Conservation (phyloP, 2,113 vertebrate genomes). For the Anolis carolinensis region DNA sequence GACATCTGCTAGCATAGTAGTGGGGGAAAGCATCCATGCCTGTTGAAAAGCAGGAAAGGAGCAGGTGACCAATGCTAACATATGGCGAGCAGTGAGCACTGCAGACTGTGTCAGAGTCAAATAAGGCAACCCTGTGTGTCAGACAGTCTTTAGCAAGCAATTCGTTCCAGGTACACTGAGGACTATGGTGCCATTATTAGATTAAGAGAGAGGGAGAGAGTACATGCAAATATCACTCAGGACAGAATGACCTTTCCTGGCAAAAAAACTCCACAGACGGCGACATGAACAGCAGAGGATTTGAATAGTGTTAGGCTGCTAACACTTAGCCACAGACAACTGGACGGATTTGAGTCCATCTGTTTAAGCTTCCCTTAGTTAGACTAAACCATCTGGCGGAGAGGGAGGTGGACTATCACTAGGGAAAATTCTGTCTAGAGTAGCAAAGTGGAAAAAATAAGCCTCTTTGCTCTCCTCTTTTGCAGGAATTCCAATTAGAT, state of each 20-base stretch:
- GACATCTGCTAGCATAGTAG: not conserved
- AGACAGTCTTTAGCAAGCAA: not conserved
- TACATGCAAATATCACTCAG: not conserved
- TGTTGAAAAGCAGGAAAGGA: not conserved
- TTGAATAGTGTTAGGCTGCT: conserved; percentile 58
- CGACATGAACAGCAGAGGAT: conserved; percentile 35
- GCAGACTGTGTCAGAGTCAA: not conserved
- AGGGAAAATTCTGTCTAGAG: conserved; percentile 42
- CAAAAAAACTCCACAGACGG: not conserved
- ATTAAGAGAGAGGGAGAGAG: not conserved
- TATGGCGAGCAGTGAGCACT: not conserved
- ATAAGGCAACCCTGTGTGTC: not conserved
- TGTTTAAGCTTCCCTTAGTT: conserved; percentile 63
- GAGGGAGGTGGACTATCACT: conserved; percentile 42
- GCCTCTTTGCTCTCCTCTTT: conserved; percentile 17
- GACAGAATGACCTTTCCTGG: not conserved
- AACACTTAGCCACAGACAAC: conserved; percentile 62
- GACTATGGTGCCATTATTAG: not conserved
- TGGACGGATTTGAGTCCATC: conserved; percentile 67
- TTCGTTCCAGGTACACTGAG: not conserved
- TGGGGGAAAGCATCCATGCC: not conserved
- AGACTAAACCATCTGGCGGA: conserved; percentile 66
- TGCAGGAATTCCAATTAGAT: conserved; percentile 18
- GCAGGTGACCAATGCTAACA: not conserved
- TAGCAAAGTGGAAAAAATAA: conserved; percentile 49